phyloP scores from a whole-genome alignment of 1,140 invertebrate species.

The Aethina tumida region DNA sequence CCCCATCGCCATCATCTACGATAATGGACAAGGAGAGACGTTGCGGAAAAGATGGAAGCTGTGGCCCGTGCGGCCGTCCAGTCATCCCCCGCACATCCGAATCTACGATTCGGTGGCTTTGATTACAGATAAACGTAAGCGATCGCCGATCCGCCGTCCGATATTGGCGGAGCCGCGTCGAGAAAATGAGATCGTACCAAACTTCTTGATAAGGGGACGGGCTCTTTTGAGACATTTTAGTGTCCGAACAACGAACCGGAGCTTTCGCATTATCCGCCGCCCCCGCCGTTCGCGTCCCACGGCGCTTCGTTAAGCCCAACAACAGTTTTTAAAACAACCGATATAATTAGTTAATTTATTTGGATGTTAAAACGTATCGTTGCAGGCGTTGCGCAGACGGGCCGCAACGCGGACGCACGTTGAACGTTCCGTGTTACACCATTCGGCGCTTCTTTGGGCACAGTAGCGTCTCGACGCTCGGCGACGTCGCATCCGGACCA shows the following conservation, averaged over 20 bases:
- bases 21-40: no score
- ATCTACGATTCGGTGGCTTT: no score
- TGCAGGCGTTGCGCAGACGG: slow-evolving; percentile 9
- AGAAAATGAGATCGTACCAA: slow-evolving; percentile 22
- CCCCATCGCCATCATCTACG: no score
- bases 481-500: slow-evolving; percentile 7
- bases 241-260: slow-evolving; percentile 16
- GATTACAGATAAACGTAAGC: slow-evolving; percentile 18
- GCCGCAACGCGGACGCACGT: slow-evolving; percentile 3
- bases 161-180: slow-evolving; percentile 10
- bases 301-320: slow-evolving; percentile 12
- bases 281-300: slow-evolving; percentile 11
- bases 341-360: slow-evolving; percentile 23
- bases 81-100: no score
- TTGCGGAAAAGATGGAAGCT: no score
- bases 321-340: slow-evolving; percentile 16
- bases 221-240: slow-evolving; percentile 18
- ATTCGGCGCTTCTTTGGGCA: slow-evolving; percentile 10
- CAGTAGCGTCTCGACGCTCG: slow-evolving; percentile 14
- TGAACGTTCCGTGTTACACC: slow-evolving; percentile 10
- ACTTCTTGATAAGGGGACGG: slow-evolving; percentile 17
- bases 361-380: slow-evolving; percentile 14
- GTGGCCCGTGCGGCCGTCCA: no score
- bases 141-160: slow-evolving; percentile 11
- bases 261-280: slow-evolving; percentile 17